Evolutionary conservation across 2,113 vertebrate species (phyloP), one percentile per base, ranked within the genome.

Genomic region (Pluvialis apricaria): DNA sequence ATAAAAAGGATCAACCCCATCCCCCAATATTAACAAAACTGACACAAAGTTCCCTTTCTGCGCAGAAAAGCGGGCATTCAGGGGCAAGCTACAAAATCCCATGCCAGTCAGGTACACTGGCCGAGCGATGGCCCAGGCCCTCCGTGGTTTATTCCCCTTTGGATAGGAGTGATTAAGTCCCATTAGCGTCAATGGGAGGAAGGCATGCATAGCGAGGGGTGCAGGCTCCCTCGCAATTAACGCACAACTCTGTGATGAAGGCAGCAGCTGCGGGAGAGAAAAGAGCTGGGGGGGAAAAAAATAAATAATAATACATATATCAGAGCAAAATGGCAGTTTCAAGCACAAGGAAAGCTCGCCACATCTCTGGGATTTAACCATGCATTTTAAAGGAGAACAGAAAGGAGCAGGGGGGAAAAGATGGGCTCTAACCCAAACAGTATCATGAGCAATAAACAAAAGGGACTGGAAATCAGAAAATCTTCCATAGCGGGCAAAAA

Each of bases 141-240:
- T 38, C 60, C 1, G 4, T 40, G 75, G 61, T 83, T 94, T 83
- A 62, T 86, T 90, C 71, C 82, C 38, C 62, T 29, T 88, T 78
- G 61, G 76, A 24, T n/a, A 70, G 64, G 76, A 38, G 49, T 88
- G 90, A 95, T 88, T 71, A 85, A 84, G 72, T 49, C 69, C 87
- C 71, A 80, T 89, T 78, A 80, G 70, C 31, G 1, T 79, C 94
- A 88, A 5, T 2, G 65, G 58, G 61, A 71, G 55, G 47, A 80
- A 93, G 90, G 80, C 70, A 70, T 31, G 24, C 71, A 15, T 22
- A 13, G 77, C 10, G 7, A 84, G 61, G 89, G 60, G 13, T 21
- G 40, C 34, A 13, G 6, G 40, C 29, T 92, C 42, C 51, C 11
- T 10, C 51, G 54, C 79, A 86, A 90, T 77, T 86, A 92, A 38